Conservation (phyloP, 2,888 invertebrate species). For the Nymphalis polychloros region DNA sequence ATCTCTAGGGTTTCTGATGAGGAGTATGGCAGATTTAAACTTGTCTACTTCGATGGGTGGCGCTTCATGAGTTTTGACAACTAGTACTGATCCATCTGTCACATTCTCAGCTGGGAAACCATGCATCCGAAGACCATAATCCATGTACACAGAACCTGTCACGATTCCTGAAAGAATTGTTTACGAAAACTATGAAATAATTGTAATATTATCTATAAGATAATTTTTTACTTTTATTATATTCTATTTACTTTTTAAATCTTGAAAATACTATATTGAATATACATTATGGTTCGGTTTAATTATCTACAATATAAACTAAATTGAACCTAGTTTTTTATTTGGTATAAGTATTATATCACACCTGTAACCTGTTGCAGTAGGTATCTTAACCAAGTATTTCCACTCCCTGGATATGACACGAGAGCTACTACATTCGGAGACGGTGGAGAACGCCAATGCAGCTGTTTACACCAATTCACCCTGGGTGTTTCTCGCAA, state of each 20-base stretch:
- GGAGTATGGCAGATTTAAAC: slow-evolving; percentile 85
- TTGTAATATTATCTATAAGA: too few species aligned
- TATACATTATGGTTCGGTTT: too few species aligned
- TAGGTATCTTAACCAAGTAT: slow-evolving; percentile 91
- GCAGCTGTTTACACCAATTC: slow-evolving; percentile 80
- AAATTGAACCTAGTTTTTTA: background rate
- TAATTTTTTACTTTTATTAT: too few species aligned
- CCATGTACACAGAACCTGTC: slow-evolving; percentile 91
- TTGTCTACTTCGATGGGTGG: slow-evolving; percentile 81
- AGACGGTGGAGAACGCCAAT: slow-evolving; percentile 73
- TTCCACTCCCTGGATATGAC: slow-evolving; percentile 92
- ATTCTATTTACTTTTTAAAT: too few species aligned
- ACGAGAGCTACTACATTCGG: slow-evolving; percentile 83
- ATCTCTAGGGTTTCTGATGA: slow-evolving; percentile 87
- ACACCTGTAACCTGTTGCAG: slow-evolving; percentile 89
- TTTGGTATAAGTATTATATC: slow-evolving; percentile 1
- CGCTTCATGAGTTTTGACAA: slow-evolving; percentile 91
- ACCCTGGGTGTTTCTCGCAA: slow-evolving; percentile 59
- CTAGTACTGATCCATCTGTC: slow-evolving; percentile 87
- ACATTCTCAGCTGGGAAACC: slow-evolving; percentile 91
- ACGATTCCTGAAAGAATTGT: slow-evolving; percentile 80
- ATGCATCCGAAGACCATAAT: slow-evolving; percentile 88
- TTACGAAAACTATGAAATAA: background rate
- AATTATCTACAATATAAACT: background rate
- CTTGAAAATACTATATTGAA: too few species aligned